Conservation (phyloP, 2,888 invertebrate genomes). For the Diarsia dahlii region DNA sequence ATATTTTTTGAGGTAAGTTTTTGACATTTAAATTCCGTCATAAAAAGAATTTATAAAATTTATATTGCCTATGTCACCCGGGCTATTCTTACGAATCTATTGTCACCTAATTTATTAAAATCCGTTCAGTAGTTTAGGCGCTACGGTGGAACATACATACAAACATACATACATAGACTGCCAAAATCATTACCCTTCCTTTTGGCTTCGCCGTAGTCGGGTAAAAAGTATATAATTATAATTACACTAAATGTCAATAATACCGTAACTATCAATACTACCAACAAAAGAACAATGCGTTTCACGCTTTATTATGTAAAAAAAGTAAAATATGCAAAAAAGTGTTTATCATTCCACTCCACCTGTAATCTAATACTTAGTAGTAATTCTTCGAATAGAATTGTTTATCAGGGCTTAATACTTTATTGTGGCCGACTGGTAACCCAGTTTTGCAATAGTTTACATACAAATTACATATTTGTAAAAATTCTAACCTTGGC, state of each 20-base stretch:
- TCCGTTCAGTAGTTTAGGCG: too few species aligned
- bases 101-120: too few species aligned
- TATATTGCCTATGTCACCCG: too few species aligned
- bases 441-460: constrained; percentile 78
- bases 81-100: too few species aligned
- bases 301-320: constrained; percentile 38
- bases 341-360: constrained; percentile 60
- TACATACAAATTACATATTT: constrained; percentile 64
- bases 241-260: not conserved
- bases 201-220: too few species aligned
- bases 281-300: constrained; percentile 18
- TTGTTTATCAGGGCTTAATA: constrained; percentile 64
- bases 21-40: too few species aligned
- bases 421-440: constrained; percentile 66
- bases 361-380: constrained; percentile 64
- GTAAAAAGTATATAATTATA: too few species aligned
- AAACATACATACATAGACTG: too few species aligned
- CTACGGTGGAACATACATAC: too few species aligned
- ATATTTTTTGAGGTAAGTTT: too few species aligned
- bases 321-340: constrained; percentile 55
- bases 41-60: too few species aligned
- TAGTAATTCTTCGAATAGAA: constrained; percentile 71
- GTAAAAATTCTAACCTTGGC: constrained; percentile 78
- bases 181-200: too few species aligned
- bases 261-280: not conserved